phyloP scores from a whole-genome alignment of 2,888 invertebrate species.

The Apotomis betuletana region DNA sequence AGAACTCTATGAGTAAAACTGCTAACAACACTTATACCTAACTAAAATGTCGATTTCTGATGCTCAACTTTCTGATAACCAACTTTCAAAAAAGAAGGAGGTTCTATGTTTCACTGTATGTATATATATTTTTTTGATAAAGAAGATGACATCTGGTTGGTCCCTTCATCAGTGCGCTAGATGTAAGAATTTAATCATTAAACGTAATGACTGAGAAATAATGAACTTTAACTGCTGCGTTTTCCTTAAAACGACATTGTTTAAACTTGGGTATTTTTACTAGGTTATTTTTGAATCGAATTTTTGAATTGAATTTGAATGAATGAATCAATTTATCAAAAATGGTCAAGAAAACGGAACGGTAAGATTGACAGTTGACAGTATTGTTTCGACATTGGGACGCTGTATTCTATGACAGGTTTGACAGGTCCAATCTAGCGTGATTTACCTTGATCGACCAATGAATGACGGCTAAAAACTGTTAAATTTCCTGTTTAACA shows the following conservation, averaged over 20 bases:
- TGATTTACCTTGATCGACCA: conserved; percentile 29
- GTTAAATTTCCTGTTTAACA: conserved; percentile 24
- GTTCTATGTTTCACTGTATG: no score
- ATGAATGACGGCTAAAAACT: conserved; percentile 8
- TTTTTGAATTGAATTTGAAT: no score
- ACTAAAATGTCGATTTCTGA: no score
- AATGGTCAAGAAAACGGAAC: conserved; percentile 18
- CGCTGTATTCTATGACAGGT: conserved; percentile 33
- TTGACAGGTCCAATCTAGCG: conserved; percentile 27
- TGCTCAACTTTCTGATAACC: no score
- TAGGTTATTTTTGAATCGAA: background rate
- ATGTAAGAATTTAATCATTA: no score
- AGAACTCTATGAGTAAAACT: no score
- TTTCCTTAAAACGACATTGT: background rate
- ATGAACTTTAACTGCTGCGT: background rate
- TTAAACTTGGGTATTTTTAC: background rate
- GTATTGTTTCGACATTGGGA: conserved; percentile 24
- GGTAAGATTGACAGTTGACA: conserved; percentile 21
- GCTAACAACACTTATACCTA: no score
- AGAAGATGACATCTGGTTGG: no score
- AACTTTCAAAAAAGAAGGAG: no score
- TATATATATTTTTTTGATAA: no score
- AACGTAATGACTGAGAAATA: background rate
- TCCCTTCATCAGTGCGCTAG: no score
- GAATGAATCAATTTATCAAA: conserved; percentile 34